These are phyloP conservation scores for Cichladusa arquata DNA, from an alignment of 2,113 vertebrate genomes.

Conservation along the genomic window DNA sequence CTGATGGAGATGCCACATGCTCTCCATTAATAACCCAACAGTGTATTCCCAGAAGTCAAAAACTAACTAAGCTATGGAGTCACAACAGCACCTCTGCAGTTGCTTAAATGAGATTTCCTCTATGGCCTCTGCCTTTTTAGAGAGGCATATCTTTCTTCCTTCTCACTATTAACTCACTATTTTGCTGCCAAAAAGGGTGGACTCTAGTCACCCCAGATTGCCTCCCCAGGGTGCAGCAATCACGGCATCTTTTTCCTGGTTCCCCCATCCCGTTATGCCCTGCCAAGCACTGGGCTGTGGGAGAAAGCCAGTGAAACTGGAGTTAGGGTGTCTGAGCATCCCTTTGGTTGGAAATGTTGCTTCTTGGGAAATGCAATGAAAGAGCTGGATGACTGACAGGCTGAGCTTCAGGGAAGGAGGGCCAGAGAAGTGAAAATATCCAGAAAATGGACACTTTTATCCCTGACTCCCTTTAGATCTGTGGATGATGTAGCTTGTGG, in stretches of 20 bases:
- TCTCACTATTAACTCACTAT: neutral
- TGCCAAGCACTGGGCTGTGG: neutral
- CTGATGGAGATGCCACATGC: neutral
- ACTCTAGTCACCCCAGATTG: rapidly evolving
- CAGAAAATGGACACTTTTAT: neutral
- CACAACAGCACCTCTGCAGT: neutral
- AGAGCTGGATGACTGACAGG: neutral
- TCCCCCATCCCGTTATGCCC: neutral
- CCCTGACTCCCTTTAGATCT: neutral
- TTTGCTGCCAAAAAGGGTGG: neutral
- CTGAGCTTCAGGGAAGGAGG: neutral
- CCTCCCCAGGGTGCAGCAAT: neutral
- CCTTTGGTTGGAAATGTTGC: neutral
- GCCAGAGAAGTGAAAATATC: neutral
- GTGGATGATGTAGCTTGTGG: neutral
- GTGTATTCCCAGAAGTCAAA: neutral
- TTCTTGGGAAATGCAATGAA: neutral
- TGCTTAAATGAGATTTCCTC: neutral
- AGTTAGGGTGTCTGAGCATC: neutral
- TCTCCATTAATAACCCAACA: neutral
- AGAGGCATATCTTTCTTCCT: neutral
- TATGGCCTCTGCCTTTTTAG: neutral
- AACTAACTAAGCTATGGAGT: neutral
- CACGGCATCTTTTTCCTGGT: neutral
- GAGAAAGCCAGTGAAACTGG: neutral